Evolutionary conservation across 2,113 vertebrate genomes (phyloP).

Genomic region (Solea solea): DNA sequence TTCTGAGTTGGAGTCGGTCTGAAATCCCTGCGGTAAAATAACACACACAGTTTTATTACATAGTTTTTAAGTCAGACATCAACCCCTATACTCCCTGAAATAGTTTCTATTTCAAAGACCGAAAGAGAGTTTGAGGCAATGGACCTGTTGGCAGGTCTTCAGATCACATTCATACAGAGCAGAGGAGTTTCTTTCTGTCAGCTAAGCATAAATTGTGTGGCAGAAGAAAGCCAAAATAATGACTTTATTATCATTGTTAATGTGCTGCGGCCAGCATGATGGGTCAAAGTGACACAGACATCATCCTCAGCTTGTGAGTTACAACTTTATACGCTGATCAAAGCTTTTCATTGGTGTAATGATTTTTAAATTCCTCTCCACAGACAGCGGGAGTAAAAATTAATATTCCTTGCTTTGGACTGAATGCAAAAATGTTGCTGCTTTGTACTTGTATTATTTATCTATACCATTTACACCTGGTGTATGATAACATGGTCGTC

Average conservation of each 20-base stretch:
- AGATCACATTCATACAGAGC: constrained; percentile 15
- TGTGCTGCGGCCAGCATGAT: constrained; percentile 13
- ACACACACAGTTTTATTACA: background rate
- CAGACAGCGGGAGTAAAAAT: constrained; percentile 14
- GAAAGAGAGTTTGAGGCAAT: constrained; percentile 2
- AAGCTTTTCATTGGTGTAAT: constrained; percentile 29
- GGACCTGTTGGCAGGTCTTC: constrained; percentile 2
- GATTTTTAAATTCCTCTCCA: constrained; percentile 19
- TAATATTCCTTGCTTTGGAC: background rate
- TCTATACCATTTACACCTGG: too few relatives aligned
- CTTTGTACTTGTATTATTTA: too few relatives aligned
- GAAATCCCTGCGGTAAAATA: constrained; percentile 6
- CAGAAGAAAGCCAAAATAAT: constrained; percentile 35
- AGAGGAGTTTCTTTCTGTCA: constrained; percentile 25
- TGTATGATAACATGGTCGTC: too few relatives aligned
- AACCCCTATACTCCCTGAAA: constrained; percentile 1
- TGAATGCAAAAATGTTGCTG: background rate
- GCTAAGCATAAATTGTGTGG: constrained; percentile 1
- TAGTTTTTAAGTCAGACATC: background rate
- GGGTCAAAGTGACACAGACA: constrained; percentile 36
- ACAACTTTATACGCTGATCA: constrained; percentile 10
- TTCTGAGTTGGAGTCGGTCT: background rate
- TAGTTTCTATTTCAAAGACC: background rate
- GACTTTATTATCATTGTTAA: constrained; percentile 35
- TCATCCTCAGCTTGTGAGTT: constrained; percentile 13